These are phyloP conservation scores for Tetragnatha montana DNA, from an alignment of 2,888 invertebrate species.

Conservation along the genomic window DNA sequence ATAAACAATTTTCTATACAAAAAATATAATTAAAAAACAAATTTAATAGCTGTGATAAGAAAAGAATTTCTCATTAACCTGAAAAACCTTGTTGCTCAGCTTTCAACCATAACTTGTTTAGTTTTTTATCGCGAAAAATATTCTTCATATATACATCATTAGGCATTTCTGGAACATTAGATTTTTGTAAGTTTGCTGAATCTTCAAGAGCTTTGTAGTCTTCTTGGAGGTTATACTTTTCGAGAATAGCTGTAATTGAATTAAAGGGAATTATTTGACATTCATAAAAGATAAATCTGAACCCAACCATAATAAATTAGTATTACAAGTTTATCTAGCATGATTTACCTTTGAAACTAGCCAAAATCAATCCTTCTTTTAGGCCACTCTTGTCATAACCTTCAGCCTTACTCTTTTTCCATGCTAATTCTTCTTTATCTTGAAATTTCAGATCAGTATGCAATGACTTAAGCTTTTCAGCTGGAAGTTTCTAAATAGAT, in stretches of 20 bases:
- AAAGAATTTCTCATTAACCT: constrained; percentile 75
- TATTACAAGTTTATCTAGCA: too few species aligned
- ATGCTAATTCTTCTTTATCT: constrained; percentile 91
- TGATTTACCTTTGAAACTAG: constrained; percentile 82
- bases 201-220: constrained; percentile 83
- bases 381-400: constrained; percentile 91
- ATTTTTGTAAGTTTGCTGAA: constrained; percentile 72
- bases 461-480: constrained; percentile 88
- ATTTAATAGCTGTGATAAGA: neutral
- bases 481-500: constrained; percentile 83
- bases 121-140: constrained; percentile 85
- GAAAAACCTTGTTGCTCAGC: constrained; percentile 92
- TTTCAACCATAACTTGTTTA: constrained; percentile 92
- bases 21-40: neutral
- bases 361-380: constrained; percentile 86
- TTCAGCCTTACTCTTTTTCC: constrained; percentile 87
- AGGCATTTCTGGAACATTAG: constrained; percentile 73
- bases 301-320: too few species aligned
- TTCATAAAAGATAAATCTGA: too few species aligned
- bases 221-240: constrained; percentile 86
- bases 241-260: constrained; percentile 81
- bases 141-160: constrained; percentile 33
- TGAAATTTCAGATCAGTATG: constrained; percentile 93
- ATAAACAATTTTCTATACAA: neutral
- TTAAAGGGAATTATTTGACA: neutral